These are phyloP conservation scores for Scophthalmus maximus DNA, from an alignment of 2,113 vertebrate species.

Conservation along the genomic window DNA sequence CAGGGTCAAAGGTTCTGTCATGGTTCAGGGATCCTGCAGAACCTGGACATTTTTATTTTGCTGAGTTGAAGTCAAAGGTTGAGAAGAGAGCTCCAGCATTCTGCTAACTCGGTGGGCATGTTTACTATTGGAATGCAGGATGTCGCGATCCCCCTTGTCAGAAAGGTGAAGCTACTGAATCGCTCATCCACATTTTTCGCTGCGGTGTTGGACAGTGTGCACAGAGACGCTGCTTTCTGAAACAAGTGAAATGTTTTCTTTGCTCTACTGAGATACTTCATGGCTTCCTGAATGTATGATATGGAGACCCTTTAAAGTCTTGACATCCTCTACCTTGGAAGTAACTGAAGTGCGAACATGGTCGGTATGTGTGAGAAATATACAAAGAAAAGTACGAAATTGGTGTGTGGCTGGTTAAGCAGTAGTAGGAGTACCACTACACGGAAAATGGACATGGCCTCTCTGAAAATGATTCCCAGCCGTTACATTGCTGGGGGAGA, in stretches of 20 bases:
- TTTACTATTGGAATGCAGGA: background rate
- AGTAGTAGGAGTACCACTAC: background rate
- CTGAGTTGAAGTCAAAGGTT: constrained; percentile 10
- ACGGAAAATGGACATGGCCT: background rate
- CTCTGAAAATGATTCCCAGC: background rate
- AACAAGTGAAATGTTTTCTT: too few species aligned
- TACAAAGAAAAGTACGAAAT: background rate
- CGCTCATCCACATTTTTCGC: background rate
- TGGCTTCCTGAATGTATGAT: too few species aligned
- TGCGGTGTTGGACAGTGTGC: too few species aligned
- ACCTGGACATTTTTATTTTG: background rate
- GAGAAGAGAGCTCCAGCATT: background rate
- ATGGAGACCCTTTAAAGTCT: background rate
- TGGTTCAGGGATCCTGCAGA: constrained; percentile 8
- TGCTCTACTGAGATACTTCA: too few species aligned
- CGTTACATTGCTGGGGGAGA: background rate
- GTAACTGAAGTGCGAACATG: background rate
- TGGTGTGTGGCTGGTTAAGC: background rate
- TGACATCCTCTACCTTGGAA: background rate
- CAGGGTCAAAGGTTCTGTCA: constrained; percentile 26
- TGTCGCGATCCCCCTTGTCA: background rate
- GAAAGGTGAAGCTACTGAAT: background rate
- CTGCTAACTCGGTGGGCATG: background rate
- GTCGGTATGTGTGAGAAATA: background rate
- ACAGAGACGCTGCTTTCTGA: too few species aligned